These are phyloP conservation scores for Vipera ursinii DNA, from an alignment of 2,797 vertebrate genomes.

Conservation along the genomic window DNA sequence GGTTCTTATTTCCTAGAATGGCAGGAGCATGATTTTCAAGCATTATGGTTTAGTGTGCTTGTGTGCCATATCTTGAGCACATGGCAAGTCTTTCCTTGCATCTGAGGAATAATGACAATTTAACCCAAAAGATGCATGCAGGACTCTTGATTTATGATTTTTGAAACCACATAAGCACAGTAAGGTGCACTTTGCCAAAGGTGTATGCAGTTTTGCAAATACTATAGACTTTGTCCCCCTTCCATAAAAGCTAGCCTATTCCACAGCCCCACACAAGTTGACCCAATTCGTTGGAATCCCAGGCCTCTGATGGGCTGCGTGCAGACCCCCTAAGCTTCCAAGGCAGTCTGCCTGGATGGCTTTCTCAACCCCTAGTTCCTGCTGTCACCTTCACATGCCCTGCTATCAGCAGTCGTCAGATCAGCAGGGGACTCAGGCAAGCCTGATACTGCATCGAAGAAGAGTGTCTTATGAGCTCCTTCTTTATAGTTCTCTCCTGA, in stretches of 20 bases:
- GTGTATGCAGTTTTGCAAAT: neutral
- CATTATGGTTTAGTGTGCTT: neutral
- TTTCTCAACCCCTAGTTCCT: neutral
- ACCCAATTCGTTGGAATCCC: neutral
- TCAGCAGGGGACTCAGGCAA: neutral
- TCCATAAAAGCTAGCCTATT: neutral
- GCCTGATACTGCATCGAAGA: neutral
- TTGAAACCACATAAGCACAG: neutral
- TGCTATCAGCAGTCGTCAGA: neutral
- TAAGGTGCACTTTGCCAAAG: neutral
- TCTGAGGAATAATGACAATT: neutral
- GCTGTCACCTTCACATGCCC: neutral
- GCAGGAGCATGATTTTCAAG: neutral
- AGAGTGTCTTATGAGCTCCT: neutral
- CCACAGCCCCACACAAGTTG: neutral
- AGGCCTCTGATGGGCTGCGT: neutral
- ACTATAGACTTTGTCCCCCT: neutral
- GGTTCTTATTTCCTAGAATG: neutral
- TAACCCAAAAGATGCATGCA: neutral
- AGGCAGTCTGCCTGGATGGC: neutral
- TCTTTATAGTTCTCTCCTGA: neutral
- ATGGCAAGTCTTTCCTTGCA: neutral
- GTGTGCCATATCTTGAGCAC: neutral
- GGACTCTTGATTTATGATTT: neutral
- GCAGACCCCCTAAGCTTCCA: neutral